Evolutionary conservation across 2,797 vertebrate genomes (phyloP), one percentile per base, ranked within the genome.

Genomic region (Sorex maritimensis): DNA sequence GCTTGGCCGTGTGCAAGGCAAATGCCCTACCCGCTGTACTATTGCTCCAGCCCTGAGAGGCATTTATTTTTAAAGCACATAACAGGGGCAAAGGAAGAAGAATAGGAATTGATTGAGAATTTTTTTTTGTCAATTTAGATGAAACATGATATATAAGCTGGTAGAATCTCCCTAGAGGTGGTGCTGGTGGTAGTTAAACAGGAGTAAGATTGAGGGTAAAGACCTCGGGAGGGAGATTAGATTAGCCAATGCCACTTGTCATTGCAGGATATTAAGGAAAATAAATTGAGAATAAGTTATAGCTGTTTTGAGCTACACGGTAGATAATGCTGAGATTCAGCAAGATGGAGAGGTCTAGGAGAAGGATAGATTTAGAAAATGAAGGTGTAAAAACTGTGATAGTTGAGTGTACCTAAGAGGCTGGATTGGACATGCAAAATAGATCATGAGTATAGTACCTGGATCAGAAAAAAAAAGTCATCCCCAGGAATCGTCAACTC

Each of bases 271-370:
- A 2, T 24, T 78, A 44, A 72, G 6, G 34, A 49, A 24, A 80
- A 72, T 24, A 78, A 84, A 71, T 34, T 10, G 34, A 80, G 71
- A 81, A 68, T n/a, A 23, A 19, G n/a, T 87, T 83, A 74, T 67
- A 5, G 24, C 52, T 84, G 44, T n/a, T 89, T 92, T 34, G 13
- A 44, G 77, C 52, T 80, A n/a, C 14, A 2, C 4, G 3, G 24
- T 65, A 30, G 38, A 46, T 55, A 58, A 23, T 34, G 67, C 10
- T 23, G 86, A 23, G 34, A 38, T 44, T 52, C 49, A 24, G 74
- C 4, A 7, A 85, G 52, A 91, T 2, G 3, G 30, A 55, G 38
- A 86, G 52, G 28, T 88, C 69, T 24, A 26, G 52, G 55, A 88
- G 69, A 77, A 81, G 30, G 38, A 80, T 30, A 79, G 41, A 71